Conservation (phyloP, 2,113 vertebrate species). For the Centropus unirufus region DNA sequence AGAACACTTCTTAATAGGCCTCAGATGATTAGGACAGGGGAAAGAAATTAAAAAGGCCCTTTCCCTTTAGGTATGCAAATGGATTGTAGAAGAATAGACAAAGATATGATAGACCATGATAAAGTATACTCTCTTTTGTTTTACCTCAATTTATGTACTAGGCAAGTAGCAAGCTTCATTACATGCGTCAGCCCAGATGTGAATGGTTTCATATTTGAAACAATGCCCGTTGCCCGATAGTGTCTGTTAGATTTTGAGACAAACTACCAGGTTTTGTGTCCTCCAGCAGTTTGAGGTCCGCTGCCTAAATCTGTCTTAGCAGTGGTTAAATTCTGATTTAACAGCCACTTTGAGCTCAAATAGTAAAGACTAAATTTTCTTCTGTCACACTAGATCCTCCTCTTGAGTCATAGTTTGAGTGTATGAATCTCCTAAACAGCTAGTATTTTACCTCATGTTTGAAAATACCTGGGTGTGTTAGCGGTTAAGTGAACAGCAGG, state of each 20-base stretch:
- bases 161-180: constrained; percentile 64
- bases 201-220: constrained; percentile 70
- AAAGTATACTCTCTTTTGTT: constrained; percentile 72
- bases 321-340: constrained; percentile 46
- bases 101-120: constrained; percentile 74
- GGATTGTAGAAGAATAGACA: constrained; percentile 83
- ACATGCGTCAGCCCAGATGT: constrained; percentile 63
- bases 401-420: neutral
- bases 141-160: constrained; percentile 67
- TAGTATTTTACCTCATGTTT: neutral
- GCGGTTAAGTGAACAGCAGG: neutral
- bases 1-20: constrained; percentile 84
- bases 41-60: constrained; percentile 85
- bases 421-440: neutral
- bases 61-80: constrained; percentile 94
- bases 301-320: neutral
- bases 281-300: neutral
- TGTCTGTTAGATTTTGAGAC: constrained; percentile 27
- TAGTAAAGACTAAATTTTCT: neutral
- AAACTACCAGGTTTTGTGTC: constrained; percentile 8
- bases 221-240: constrained; percentile 47
- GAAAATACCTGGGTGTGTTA: neutral
- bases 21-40: constrained; percentile 91
- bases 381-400: neutral
- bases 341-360: neutral